phyloP scores from a whole-genome alignment of 1,140 invertebrate species.

The Meloidogyne hapla region DNA sequence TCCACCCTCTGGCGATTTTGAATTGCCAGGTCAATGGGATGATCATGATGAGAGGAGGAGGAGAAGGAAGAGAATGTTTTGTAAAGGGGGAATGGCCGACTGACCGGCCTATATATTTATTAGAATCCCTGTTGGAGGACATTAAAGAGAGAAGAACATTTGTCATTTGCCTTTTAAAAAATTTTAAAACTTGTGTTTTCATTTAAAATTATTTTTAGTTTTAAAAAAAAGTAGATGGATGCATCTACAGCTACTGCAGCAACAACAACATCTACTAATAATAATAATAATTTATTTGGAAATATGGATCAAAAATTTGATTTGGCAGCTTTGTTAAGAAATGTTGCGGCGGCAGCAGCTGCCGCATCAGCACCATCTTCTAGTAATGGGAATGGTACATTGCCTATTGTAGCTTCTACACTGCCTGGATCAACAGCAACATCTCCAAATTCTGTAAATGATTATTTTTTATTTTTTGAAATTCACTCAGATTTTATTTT shows the following conservation, averaged over 20 bases:
- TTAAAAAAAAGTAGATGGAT: conserved; percentile 15
- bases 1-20: neutral
- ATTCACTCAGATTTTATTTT: no score
- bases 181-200: neutral
- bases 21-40: neutral
- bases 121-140: neutral
- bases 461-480: neutral
- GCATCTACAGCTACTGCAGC: conserved; percentile 6
- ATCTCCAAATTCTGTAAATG: conserved; percentile 14
- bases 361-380: conserved; percentile 25
- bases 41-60: neutral
- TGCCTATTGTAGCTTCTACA: neutral
- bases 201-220: neutral
- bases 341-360: conserved; percentile 28
- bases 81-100: neutral
- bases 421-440: conserved; percentile 11
- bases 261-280: conserved; percentile 1
- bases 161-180: neutral
- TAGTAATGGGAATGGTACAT: conserved; percentile 1
- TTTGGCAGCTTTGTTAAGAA: conserved; percentile 36
- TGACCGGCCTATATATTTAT: neutral
- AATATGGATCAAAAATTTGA: conserved; percentile 35
- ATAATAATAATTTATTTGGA: conserved; percentile 11
- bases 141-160: no score
- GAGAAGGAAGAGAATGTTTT: neutral